Evolutionary conservation across 2,113 vertebrate species (phyloP).

Genomic region (Sphaerodactylus townsendi): DNA sequence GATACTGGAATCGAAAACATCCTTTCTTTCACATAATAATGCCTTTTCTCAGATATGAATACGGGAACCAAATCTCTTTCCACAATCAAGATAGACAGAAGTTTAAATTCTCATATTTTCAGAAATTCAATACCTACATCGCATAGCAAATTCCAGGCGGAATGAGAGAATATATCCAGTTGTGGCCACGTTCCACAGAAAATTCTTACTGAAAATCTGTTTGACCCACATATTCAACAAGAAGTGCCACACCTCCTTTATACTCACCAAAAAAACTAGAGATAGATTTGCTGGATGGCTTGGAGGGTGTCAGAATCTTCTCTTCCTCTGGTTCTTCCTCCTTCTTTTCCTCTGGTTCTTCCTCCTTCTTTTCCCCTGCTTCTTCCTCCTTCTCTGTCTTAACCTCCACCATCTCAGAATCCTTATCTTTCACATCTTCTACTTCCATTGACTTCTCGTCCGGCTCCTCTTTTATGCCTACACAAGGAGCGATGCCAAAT

Average conservation of each 20-base stretch:
- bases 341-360: no score
- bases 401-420: neutral
- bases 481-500: neutral
- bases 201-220: neutral
- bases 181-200: neutral
- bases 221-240: neutral
- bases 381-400: neutral
- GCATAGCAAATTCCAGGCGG: neutral
- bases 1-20: neutral
- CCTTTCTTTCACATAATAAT: neutral
- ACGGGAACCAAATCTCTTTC: neutral
- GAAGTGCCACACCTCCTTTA: neutral
- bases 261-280: conserved; percentile 86
- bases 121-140: neutral
- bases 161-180: neutral
- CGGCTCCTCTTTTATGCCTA: neutral
- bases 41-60: neutral
- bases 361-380: neutral
- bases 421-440: neutral
- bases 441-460: neutral
- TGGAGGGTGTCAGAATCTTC: conserved; percentile 45
- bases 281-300: conserved; percentile 65
- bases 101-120: neutral
- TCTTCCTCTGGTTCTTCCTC: neutral
- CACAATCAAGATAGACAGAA: neutral